Percentiles rank a stretch among this genome's conserved stretches.
phyloP scores from a whole-genome alignment of 1,140 invertebrate genomes.

The Himalopsyche phryganea region DNA sequence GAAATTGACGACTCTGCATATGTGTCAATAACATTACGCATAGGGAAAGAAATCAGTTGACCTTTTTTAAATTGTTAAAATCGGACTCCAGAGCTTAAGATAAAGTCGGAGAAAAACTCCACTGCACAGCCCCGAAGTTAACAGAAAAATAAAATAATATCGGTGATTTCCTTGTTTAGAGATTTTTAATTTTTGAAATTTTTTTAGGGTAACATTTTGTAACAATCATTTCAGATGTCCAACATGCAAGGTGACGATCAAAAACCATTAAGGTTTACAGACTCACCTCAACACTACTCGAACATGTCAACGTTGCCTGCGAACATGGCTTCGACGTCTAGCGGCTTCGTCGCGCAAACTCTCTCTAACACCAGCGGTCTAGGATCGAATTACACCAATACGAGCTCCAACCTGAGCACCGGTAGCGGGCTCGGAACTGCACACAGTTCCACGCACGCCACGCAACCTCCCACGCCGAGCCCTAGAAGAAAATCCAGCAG shows the following conservation, averaged over 20 bases:
- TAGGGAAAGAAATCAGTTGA: too few relatives aligned
- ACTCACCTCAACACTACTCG: slow-evolving; percentile 69
- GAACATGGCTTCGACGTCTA: slow-evolving; percentile 43
- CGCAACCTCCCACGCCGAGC: slow-evolving; percentile 63
- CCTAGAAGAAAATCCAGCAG: slow-evolving; percentile 66
- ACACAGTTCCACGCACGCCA: slow-evolving; percentile 34
- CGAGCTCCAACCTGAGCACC: slow-evolving; percentile 37
- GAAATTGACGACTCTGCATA: too few relatives aligned
- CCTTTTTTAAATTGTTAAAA: too few relatives aligned
- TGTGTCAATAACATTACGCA: too few relatives aligned
- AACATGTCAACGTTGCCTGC: slow-evolving; percentile 29
- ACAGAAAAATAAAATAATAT: too few relatives aligned
- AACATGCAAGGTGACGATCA: slow-evolving; percentile 53
- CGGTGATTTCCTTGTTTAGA: too few relatives aligned
- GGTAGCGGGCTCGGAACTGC: slow-evolving; percentile 30
- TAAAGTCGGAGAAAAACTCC: too few relatives aligned
- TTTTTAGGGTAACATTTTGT: neutral
- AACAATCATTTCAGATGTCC: slow-evolving; percentile 38
- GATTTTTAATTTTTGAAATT: neutral
- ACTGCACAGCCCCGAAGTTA: too few relatives aligned
- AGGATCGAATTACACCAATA: slow-evolving; percentile 50
- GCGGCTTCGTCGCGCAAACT: slow-evolving; percentile 44
- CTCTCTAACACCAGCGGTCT: slow-evolving; percentile 46
- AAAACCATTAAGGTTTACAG: slow-evolving; percentile 70
- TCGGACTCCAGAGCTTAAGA: too few relatives aligned